A percentile compares a stretch with the other conserved stretches of the same genome.
Evolutionary conservation across 2,113 vertebrate species (phyloP).

Genomic region (Corythoichthys haematopterus): DNA sequence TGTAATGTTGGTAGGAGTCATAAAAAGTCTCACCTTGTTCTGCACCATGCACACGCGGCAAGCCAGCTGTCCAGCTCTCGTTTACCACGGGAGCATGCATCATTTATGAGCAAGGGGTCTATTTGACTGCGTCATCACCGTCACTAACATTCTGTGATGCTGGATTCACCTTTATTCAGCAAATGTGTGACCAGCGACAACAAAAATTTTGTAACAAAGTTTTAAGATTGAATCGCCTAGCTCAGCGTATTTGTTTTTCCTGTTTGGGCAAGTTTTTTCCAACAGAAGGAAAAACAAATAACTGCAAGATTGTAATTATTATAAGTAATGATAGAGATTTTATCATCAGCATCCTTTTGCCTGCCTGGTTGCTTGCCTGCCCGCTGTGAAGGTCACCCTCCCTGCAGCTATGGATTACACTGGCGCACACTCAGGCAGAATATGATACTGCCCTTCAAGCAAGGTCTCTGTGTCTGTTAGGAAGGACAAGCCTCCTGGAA

Average conservation of each 20-base stretch:
- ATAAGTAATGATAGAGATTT: conserved; percentile 16
- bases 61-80: conserved; percentile 52
- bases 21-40: conserved; percentile 65
- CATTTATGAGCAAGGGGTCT: conserved; percentile 62
- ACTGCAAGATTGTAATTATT: conserved; percentile 30
- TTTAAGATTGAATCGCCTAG: background rate
- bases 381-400: conserved; percentile 75
- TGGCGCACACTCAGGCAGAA: conserved; percentile 68
- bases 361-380: conserved; percentile 28
- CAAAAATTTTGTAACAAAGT: too few species aligned
- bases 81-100: conserved; percentile 59
- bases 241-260: background rate
- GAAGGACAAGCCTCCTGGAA: conserved; percentile 30
- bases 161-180: conserved; percentile 18
- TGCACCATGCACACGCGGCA: conserved; percentile 69
- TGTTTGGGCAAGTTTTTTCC: background rate
- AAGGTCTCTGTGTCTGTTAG: conserved; percentile 42
- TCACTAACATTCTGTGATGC: conserved; percentile 46
- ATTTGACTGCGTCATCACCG: conserved; percentile 61
- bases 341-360: conserved; percentile 37
- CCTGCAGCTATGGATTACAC: conserved; percentile 75
- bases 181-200: conserved; percentile 11
- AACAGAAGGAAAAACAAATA: background rate
- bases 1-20: conserved; percentile 19
- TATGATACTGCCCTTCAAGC: conserved; percentile 67